Evolutionary conservation across 2,888 invertebrate genomes (phyloP).

Genomic region (Dolichopus griseipennis): DNA sequence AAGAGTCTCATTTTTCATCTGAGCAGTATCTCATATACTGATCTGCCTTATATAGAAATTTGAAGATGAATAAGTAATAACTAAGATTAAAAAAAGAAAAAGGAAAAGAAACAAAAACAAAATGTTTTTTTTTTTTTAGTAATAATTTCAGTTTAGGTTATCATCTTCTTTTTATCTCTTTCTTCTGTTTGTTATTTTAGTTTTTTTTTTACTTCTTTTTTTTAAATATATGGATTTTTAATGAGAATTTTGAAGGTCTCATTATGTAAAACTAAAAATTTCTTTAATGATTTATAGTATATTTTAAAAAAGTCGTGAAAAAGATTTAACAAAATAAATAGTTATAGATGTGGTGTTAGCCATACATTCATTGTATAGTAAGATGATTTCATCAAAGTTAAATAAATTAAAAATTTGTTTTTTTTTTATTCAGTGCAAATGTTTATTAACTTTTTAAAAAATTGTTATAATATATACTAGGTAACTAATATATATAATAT

Average conservation of each 20-base stretch:
- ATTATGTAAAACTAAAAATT: not conserved
- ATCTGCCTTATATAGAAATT: not conserved
- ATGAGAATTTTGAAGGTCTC: not conserved
- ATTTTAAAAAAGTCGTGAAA: not conserved
- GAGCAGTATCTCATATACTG: not conserved
- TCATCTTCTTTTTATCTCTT: not conserved
- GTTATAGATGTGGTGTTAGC: not conserved
- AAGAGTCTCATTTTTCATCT: conserved; percentile 3
- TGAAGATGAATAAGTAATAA: not conserved
- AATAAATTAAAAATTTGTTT: not conserved
- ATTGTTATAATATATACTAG: no score
- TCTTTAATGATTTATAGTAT: conserved; percentile 2
- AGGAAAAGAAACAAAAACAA: no score
- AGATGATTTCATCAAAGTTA: not conserved
- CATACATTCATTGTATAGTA: not conserved
- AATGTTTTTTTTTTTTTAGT: no score
- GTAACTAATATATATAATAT: no score
- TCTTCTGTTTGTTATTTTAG: not conserved
- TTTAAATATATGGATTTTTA: conserved; percentile 2
- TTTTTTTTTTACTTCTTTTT: not conserved
- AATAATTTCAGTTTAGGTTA: not conserved
- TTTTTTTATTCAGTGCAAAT: not conserved
- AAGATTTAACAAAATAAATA: not conserved
- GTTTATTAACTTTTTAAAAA: not conserved
- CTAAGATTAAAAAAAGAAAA: not conserved